A percentile compares a stretch with the other conserved stretches of the same genome.
Conservation (phyloP, 2,113 vertebrate species). For the Piliocolobus tephrosceles region DNA sequence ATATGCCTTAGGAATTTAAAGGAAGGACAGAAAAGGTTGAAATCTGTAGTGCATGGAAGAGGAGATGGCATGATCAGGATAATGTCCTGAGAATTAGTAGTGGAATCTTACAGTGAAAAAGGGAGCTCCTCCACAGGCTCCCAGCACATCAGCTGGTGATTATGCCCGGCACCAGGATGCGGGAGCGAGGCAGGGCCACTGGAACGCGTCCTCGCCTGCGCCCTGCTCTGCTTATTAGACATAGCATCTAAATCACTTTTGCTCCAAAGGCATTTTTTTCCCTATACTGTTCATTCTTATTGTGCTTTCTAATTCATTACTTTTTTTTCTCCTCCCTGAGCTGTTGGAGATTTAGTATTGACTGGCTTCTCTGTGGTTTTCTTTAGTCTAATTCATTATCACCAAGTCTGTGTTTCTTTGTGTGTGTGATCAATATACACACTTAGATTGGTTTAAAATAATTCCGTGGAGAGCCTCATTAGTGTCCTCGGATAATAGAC, state of each 20-base stretch:
- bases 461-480: background rate
- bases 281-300: accelerated
- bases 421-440: too few relatives aligned
- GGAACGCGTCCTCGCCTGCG: accelerated
- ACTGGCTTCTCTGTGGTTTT: background rate
- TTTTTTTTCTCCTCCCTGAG: background rate
- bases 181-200: accelerated
- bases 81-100: background rate
- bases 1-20: accelerated
- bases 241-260: accelerated
- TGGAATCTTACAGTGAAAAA: background rate
- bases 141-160: accelerated
- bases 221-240: background rate
- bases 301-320: background rate
- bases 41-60: background rate
- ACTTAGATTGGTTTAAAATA: background rate
- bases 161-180: accelerated
- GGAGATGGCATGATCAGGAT: background rate
- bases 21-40: background rate
- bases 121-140: background rate
- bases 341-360: accelerated
- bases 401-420: too few relatives aligned
- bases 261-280: background rate
- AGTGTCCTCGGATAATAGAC: background rate
- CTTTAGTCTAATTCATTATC: background rate